Base-by-base conservation (phyloP, 1,140 invertebrate genomes). In the Acromyrmex charruanus region DNA sequence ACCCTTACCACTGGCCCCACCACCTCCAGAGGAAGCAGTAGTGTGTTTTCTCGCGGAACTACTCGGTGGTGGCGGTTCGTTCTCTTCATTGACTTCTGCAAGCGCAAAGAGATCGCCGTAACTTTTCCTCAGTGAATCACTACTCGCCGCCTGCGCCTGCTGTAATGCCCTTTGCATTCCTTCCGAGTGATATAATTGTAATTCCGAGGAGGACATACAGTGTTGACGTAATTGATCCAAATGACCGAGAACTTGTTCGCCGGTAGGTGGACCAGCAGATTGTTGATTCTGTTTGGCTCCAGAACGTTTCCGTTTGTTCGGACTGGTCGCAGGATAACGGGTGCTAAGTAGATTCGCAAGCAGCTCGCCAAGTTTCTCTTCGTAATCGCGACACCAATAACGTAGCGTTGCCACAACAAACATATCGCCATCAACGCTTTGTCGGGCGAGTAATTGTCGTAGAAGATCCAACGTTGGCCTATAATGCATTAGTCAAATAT, bases 381-480 rank as follows among this genome's bases (percentile, higher is more conserved):
- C 98, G 94, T 98, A 97, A 90, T 98, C 97, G 89, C 98, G 97
- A 93, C 98, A 98, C 98, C 98, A 99, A 94, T 98, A 98, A 93
- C 98, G 98, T 72, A 99, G 95, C 2, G 98, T 97, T 2, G 98
- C 98, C 28, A 99, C 98, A 25, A 98, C 97, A 96, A 99, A 98
- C 80, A 97, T 96, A 94, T 98, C 97, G 63, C 97, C 97, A 77
- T 95, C 94, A 75, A 96, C 95, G 89, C 95, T 96, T 93, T 98
- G 97, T 69, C 98, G 96, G 85, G 97, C 97, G 87, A 99, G 97
- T 85, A 99, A 96, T 87, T 98, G 97, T 93, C 98, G 96, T 61
- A 99, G 95, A 81, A 99, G 96, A 93, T 99, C 98, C 88, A 97
- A 96, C 12, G 97, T 98, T 25, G 98, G 99, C 92, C 97, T 97